Evolutionary conservation across 2,888 invertebrate species (phyloP), one percentile per base, ranked within the genome.

Genomic region (Dilophus febrilis): DNA sequence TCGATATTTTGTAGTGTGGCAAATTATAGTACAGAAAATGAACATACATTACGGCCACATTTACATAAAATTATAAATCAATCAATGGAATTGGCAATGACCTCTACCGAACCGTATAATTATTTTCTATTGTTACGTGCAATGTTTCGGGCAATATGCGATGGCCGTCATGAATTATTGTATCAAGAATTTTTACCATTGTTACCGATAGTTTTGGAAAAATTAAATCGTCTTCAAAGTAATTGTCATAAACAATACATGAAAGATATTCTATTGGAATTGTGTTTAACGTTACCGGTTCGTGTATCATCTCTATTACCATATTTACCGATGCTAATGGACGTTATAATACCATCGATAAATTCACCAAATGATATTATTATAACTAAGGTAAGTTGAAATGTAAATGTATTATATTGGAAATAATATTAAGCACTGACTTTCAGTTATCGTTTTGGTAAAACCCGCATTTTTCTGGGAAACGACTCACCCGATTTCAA

Each of bases 151-250:
- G 95, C 94, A 0, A 98, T 98, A 50, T 97, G 98, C 1, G 97
- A 95, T n/a, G 97, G 97, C 10, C 91, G 90, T 51, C 97, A 98
- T 57, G 97, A 98, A 64, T 68, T 95, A 29, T 65, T 98, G 10
- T 98, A 98, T 59, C 94, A 95, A 62, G 97, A 98, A 62, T 98
- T 98, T 60, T 65, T 98, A 35, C 97, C 98, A 0, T 64, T 98
- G 17, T 62, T 98, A 19, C 97, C 98, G 0, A 92, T 88, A 62
- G 68, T 98, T 44, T 66, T 98, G 8, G 95, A 97, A 67, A 92
- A 88, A 22, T 65, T 98, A 42, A 98, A 98, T 62, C 77, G 91
- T 44, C 64, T 98, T 7, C 97, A 98, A 60, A 91, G 92, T 55
- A 92, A 94, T 3, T 72, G 91, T 17, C 95, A 97, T 56, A 90